Percentiles rank a stretch among this genome's conserved stretches.
Conservation (phyloP, 2,888 invertebrate species). For the Meandrusa payeni region DNA sequence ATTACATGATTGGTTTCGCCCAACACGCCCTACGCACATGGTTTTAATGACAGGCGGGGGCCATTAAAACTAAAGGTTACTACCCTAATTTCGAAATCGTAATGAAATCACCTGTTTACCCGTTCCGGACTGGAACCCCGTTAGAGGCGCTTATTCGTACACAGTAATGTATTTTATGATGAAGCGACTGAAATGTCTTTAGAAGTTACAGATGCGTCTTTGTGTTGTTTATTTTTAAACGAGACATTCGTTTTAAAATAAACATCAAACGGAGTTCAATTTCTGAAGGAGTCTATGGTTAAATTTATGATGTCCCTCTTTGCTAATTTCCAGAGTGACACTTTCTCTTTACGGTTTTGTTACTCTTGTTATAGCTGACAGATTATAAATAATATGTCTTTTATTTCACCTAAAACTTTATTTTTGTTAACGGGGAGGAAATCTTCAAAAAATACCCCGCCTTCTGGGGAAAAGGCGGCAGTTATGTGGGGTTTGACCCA, state of each 20-base stretch:
- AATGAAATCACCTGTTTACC: constrained; percentile 51
- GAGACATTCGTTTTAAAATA: constrained; percentile 3
- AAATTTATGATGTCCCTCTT: constrained; percentile 5
- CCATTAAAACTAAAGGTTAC: constrained; percentile 28
- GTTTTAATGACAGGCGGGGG: constrained; percentile 16
- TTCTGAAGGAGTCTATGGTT: constrained; percentile 6
- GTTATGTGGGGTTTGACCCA: too few species aligned
- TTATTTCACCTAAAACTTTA: too few species aligned
- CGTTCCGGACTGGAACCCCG: constrained; percentile 39
- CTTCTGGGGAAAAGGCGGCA: too few species aligned
- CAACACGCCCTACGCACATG: constrained; percentile 12
- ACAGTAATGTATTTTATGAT: constrained; percentile 61
- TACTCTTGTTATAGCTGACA: too few species aligned
- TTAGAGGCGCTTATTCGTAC: constrained; percentile 56
- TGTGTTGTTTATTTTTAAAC: constrained; percentile 10
- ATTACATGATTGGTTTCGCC: constrained; percentile 2
- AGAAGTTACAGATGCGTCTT: constrained; percentile 34
- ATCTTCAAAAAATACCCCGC: too few species aligned
- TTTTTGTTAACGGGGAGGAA: too few species aligned
- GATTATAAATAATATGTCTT: too few species aligned
- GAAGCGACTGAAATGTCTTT: constrained; percentile 29
- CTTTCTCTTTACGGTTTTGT: too few species aligned
- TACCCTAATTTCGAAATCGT: constrained; percentile 33
- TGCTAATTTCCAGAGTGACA: too few species aligned
- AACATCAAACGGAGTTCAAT: constrained; percentile 11